A percentile compares a stretch with the other conserved stretches of the same genome.
These are phyloP conservation scores for Xiphorhynchus erythropygius DNA, from an alignment of 2,797 vertebrate genomes.

Conservation along the genomic window DNA sequence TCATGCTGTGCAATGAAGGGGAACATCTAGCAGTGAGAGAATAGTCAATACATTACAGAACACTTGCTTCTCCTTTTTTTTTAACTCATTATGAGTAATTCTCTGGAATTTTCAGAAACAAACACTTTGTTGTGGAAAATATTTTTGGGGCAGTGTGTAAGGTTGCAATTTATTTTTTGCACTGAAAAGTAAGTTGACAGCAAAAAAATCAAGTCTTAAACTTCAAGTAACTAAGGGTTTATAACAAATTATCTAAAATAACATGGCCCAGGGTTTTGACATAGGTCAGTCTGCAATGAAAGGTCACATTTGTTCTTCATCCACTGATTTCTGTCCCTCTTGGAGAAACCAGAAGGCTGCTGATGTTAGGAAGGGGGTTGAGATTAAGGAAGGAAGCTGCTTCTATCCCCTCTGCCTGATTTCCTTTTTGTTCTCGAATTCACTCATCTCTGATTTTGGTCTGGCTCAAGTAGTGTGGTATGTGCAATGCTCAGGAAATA, in stretches of 20 bases:
- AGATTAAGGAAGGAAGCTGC: not conserved
- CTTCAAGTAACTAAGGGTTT: not conserved
- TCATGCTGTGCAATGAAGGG: not conserved
- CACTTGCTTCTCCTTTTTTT: conserved; percentile 29
- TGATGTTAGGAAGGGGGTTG: not conserved
- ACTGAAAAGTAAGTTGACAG: not conserved
- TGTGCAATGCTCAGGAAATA: not conserved
- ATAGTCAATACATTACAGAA: not conserved
- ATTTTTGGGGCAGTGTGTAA: not conserved
- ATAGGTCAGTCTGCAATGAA: not conserved
- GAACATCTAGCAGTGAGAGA: conserved; percentile 34
- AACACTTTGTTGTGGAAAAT: conserved; percentile 43
- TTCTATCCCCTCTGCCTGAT: not conserved
- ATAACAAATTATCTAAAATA: not conserved
- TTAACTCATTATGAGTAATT: conserved; percentile 42
- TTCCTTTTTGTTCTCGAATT: not conserved
- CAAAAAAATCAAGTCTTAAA: not conserved
- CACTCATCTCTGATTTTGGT: not conserved
- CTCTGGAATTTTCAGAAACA: conserved; percentile 37
- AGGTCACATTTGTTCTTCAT: not conserved
- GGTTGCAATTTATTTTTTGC: conserved; percentile 5
- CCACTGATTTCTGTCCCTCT: not conserved
- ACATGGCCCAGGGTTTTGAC: not conserved
- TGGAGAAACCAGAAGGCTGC: not conserved
- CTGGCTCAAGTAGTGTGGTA: not conserved